Evolutionary conservation across 2,113 vertebrate species (phyloP), one percentile per base, ranked within the genome.

Genomic region (Tamias sibiricus): DNA sequence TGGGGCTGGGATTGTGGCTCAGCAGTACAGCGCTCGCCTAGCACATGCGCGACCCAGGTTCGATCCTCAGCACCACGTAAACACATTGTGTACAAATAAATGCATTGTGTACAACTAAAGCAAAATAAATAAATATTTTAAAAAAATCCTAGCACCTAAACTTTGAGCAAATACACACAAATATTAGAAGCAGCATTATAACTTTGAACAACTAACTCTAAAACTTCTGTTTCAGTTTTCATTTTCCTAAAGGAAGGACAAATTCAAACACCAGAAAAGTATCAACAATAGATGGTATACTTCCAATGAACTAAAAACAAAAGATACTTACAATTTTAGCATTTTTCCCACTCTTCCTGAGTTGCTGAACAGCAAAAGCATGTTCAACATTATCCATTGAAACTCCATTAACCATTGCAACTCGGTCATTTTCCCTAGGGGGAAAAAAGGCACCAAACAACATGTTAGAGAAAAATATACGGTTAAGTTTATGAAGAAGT

Each of bases 341-440:
- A 98, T 99, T 99, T 99, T 99, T 99, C 89, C 99, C 99, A 97
- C 99, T 99, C 98, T 99, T 99, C 94, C 99, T 99, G 96, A 99
- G 98, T 97, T 99, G 99, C 97, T 99, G 99, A 95, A 99, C 99
- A 91, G 99, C 99, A 96, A 99, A 99, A 0, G 99, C 99, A 49
- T 99, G 99, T 95, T 99, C 99, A 72, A 99, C 99, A 37, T 99
- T 99, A 98, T 99, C 99, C 99, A 99, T 99, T 52, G 99, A 99
- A 98, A 99, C 99, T 10, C 99, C 99, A 95, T 99, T 99, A 98
- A 99, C 99, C 99, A 99, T 99, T 62, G 99, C 99, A 74, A 99
- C 99, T 95, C 99, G 99, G 98, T 99, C 99, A 99, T 99, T 99
- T 98, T 99, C 99, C 98, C 99, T 99, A 93, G 17, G 82, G 96